Percentiles rank a stretch among this genome's conserved stretches.
These are phyloP conservation scores for Argentina silus DNA, from an alignment of 2,797 vertebrate genomes.

Conservation along the genomic window DNA sequence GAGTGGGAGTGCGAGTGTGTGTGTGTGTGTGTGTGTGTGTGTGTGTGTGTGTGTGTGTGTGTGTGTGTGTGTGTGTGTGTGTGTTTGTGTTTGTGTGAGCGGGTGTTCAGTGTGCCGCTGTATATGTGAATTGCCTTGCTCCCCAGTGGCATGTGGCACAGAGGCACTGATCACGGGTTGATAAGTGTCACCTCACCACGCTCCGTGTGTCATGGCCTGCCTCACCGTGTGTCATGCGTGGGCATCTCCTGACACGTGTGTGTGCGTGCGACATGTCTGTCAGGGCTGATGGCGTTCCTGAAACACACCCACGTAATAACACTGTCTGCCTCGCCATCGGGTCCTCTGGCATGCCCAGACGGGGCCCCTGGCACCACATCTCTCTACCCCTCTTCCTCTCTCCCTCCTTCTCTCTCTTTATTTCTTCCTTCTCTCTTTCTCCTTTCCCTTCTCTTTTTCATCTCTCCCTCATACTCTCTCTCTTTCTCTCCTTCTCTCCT, in stretches of 20 bases:
- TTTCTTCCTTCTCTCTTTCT: constrained; percentile 36
- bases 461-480: constrained; percentile 6
- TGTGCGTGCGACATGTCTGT: constrained; percentile 60
- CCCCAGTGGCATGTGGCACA: constrained; percentile 71
- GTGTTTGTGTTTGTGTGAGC: neutral
- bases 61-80: constrained; percentile 12
- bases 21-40: constrained; percentile 8
- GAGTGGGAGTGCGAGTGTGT: constrained; percentile 1
- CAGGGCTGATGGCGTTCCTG: too few species aligned
- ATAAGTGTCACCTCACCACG: constrained; percentile 73
- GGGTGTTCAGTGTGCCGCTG: constrained; percentile 46
- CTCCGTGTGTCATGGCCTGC: constrained; percentile 67
- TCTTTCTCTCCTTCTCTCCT: constrained; percentile 31
- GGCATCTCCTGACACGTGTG: constrained; percentile 72
- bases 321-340: constrained; percentile 69
- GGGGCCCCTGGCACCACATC: constrained; percentile 63
- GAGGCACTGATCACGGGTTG: constrained; percentile 70
- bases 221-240: constrained; percentile 73
- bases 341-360: constrained; percentile 65
- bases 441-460: constrained; percentile 19
- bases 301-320: constrained; percentile 75
- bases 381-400: constrained; percentile 34
- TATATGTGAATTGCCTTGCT: constrained; percentile 6
- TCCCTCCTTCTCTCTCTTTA: constrained; percentile 14
- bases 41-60: neutral